Conservation (phyloP, 2,113 vertebrate genomes). For the Limanda limanda region DNA sequence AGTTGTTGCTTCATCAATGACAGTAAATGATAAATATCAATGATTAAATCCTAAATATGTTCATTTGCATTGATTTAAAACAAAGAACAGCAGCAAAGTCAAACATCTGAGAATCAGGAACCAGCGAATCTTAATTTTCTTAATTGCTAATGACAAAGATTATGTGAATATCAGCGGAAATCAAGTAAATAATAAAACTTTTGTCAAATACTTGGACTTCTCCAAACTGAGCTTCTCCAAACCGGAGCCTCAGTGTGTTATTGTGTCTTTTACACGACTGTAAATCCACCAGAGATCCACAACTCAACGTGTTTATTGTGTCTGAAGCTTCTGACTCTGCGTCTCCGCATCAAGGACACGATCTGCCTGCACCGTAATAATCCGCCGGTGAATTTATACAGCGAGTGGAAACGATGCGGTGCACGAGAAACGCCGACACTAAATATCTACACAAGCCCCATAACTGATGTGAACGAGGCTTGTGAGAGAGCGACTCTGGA, state of each 20-base stretch:
- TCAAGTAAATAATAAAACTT: no score
- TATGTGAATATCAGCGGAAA: no score
- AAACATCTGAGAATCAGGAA: no score
- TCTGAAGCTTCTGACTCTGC: conserved; percentile 15
- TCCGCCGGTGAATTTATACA: conserved; percentile 61
- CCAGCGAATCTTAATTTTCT: no score
- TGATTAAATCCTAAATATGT: no score
- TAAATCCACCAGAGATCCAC: not conserved
- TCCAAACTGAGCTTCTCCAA: no score
- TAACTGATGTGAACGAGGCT: conserved; percentile 71
- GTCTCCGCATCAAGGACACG: conserved; percentile 58
- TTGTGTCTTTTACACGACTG: conserved; percentile 7
- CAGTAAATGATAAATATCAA: no score
- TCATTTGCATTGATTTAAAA: no score
- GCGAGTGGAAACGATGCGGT: conserved; percentile 50
- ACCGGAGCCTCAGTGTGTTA: not conserved
- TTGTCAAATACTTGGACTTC: no score
- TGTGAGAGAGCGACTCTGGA: conserved; percentile 61
- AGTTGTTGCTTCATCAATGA: no score
- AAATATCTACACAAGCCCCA: conserved; percentile 79
- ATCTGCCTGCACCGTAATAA: conserved; percentile 36
- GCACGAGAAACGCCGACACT: conserved; percentile 49
- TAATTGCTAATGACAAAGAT: no score
- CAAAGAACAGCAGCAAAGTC: no score
- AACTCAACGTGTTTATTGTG: conserved; percentile 9